Evolutionary conservation across 1,140 invertebrate genomes (phyloP), one percentile per base, ranked within the genome.

Genomic region (Neelides sp.): DNA sequence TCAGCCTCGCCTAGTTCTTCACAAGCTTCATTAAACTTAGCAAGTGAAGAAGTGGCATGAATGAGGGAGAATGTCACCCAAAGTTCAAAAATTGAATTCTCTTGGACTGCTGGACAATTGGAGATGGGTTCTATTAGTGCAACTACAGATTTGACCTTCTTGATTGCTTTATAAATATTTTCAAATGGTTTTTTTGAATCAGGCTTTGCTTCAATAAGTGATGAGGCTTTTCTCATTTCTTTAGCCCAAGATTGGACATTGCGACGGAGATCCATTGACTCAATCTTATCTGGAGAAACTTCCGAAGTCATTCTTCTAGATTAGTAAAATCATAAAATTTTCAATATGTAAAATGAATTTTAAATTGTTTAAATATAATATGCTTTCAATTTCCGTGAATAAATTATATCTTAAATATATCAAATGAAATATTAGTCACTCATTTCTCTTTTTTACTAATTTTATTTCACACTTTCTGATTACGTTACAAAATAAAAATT

Each of bases 11-110:
- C 15, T 12, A 52, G 26, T 45, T 59, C 50, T 17, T 59, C 57
- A 24, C 53, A 56, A n/a, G 27, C 19, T 39, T 59, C 57, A 27
- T 46, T 26, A 53, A 53, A 59, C 35, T 59, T 59, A 1, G 57
- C 57, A 12, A 59, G 22, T 2, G 50, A 41, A 4, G 57, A 59
- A 17, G 30, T 22, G 23, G 45, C 37, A 28, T 59, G 57, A 12
- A 56, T 56, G 15, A 47, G 23, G 2, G 51, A 30, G 36, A 59
- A 56, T 10, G 44, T 41, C 2, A 56, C 15, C 37, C 51, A 47
- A 28, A 50, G 54, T 17, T 12, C 10, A 12, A 15, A 5, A 4
- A 45, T 28, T 32, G 20, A 8, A 45, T 45, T 45, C 8, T 10
- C 30, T 15, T 34, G 8, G 15, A 34, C 30, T 8, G 8, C 15